Evolutionary conservation across 2,797 vertebrate species (phyloP), one percentile per base, ranked within the genome.

Genomic region (Schizopygopsis pylzovi): DNA sequence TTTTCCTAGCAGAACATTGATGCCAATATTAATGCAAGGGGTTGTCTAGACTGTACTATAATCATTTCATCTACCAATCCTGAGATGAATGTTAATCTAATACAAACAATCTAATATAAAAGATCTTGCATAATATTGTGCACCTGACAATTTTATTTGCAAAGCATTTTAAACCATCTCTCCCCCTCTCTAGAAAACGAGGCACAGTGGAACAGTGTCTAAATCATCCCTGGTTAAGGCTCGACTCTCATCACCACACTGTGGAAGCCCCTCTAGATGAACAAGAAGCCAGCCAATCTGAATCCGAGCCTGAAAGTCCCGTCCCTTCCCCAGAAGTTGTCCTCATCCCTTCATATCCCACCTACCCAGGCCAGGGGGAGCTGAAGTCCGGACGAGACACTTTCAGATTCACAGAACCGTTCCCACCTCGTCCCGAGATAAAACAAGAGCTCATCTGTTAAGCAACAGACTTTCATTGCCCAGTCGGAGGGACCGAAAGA

Each of bases 371-470:
- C 45, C 91, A 96, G 85, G 92, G 93, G 0, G 95, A 95, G 72
- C 90, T 96, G 45, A 95, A 96, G 87, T 79, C 93, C 0, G 94
- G 94, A 16, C 92, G 94, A 13, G 91, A 91, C 39, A 41, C 94
- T 79, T 96, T 96, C 90, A 92, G 91, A 76, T 96, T 96, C 85
- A 83, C 89, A 2, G 94, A 96, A 79, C 70, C 95, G 0, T 96
- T 95, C 65, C 90, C 90, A 43, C 89, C 93, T 1, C 91, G 92
- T 1, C 90, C 94, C 0, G 95, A 96, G 85, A 96, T 96, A 28
- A 91, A 96, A 91, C 95, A 94, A 84, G 95, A 95, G 89, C 90
- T 96, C 83, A 95, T 96, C 87, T 96, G 94, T 92, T 96, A 93
- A 95, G 3, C 37, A n/a, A 49, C 52, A 9, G 18, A 43, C 61